Base-by-base conservation (phyloP, 2,888 invertebrate species). In the Alitta virens region DNA sequence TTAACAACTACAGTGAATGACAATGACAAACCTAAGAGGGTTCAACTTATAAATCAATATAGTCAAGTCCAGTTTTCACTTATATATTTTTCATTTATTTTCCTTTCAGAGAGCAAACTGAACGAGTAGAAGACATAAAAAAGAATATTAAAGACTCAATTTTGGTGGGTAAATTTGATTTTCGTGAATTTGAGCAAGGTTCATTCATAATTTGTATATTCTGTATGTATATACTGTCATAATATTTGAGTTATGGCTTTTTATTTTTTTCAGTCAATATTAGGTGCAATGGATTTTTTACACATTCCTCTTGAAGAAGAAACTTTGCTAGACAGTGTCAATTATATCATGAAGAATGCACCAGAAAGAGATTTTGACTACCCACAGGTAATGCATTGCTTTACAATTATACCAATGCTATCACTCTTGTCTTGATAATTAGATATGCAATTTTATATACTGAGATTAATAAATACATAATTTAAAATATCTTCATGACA, bases 311-410 rank as follows among this genome's bases (percentile, higher is more conserved):
- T 74, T 56, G 81, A 82, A 7, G 82, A 86, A 49, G 85, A 85
- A 55, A 83, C 84, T 63, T 82, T 84, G 27, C 80, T 78, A 61
- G 78, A 82, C 54, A 81, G 85, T 2, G 85, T 76, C 23, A 75
- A 80, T 7, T 80, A 72, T 63, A 72, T 83, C 9, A 66, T 77
- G 18, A 59, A 71, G 21, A 69, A 73, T 25, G 74, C 75, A 3
- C 68, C 67, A 1, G 60, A 71, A 21, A 62, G 68, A 5, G 69
- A 70, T 23, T 64, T 66, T 23, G 63, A 68, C 16, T 67, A 69
- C 25, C 69, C 71, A 18, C 68, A 74, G 55, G 74, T 74, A 63
- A 62, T n/a, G n/a, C n/a, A n/a, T n/a, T n/a, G n/a, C n/a, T n/a
- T n/a, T n/a, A n/a, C n/a, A n/a, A n/a, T n/a, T n/a, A n/a, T n/a